Conservation (phyloP, 2,113 vertebrate genomes). For the Oxyruncus cristatus region DNA sequence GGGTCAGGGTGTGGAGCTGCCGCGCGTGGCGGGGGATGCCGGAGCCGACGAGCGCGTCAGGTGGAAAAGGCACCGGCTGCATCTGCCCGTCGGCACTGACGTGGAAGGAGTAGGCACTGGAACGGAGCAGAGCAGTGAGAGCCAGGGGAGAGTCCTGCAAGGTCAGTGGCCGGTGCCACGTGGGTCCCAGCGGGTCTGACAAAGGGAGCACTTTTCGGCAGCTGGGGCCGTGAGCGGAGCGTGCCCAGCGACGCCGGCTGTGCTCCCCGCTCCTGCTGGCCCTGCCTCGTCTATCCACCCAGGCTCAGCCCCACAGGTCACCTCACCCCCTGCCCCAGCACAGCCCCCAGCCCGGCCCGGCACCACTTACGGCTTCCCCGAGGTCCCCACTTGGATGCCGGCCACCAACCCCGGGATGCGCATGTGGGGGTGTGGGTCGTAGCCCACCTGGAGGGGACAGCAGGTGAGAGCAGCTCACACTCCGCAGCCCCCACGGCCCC, state of each 20-base stretch:
- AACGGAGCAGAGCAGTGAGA: not conserved
- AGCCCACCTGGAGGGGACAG: constrained; percentile 77
- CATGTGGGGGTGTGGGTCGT: constrained; percentile 87
- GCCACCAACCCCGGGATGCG: constrained; percentile 80
- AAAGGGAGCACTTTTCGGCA: fast-evolving
- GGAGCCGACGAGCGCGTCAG: constrained; percentile 81
- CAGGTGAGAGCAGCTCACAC: fast-evolving
- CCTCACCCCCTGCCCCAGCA: fast-evolving
- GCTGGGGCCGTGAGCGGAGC: fast-evolving
- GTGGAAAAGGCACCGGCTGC: constrained; percentile 89
- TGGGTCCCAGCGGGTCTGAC: fast-evolving
- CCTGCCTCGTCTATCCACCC: not conserved
- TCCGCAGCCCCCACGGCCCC: fast-evolving
- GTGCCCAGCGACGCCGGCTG: fast-evolving
- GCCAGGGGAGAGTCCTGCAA: fast-evolving
- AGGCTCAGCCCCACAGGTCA: not conserved
- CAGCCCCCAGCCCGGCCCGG: not conserved
- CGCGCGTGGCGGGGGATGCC: constrained; percentile 84
- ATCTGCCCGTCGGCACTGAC: constrained; percentile 91
- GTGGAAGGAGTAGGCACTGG: constrained; percentile 66
- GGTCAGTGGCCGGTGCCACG: fast-evolving
- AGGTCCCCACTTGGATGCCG: constrained; percentile 77
- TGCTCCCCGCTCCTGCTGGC: not conserved
- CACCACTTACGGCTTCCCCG: constrained; percentile 85
- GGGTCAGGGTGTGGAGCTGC: constrained; percentile 86